A percentile compares a stretch with the other conserved stretches of the same genome.
Evolutionary conservation across 1,140 invertebrate species (phyloP).

Genomic region (Cotesia glomerata): DNA sequence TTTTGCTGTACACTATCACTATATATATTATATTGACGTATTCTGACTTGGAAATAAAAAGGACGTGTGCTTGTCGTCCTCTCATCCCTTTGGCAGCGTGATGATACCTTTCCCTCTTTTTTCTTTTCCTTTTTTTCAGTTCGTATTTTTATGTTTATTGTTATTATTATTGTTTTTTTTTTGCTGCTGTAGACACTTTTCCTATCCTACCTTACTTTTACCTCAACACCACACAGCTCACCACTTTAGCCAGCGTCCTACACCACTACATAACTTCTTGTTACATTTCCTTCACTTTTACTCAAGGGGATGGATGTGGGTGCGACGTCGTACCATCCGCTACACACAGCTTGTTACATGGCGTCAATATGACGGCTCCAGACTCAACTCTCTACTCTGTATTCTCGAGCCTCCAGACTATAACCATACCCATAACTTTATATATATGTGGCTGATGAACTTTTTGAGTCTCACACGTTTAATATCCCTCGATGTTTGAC

Average conservation of each 20-base stretch:
- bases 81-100: neutral
- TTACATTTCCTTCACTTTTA: conserved; percentile 24
- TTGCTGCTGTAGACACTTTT: conserved; percentile 15
- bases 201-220: neutral
- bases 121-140: neutral
- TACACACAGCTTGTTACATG: conserved; percentile 13
- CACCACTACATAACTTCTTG: conserved; percentile 30
- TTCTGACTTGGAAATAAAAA: neutral
- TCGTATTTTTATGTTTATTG: neutral
- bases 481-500: no score
- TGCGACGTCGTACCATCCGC: neutral
- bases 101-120: no score
- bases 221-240: neutral
- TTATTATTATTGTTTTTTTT: neutral
- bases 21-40: neutral
- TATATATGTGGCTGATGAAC: conserved; percentile 1
- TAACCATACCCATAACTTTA: neutral
- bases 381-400: neutral
- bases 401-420: neutral
- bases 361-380: conserved; percentile 17
- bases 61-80: conserved; percentile 3
- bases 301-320: conserved; percentile 17
- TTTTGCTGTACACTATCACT: no score
- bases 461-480: neutral
- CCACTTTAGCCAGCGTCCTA: neutral